A percentile compares a stretch with the other conserved stretches of the same genome.
phyloP scores from a whole-genome alignment of 64 coral and sea anemone species.

The Actinia tenebrosa region DNA sequence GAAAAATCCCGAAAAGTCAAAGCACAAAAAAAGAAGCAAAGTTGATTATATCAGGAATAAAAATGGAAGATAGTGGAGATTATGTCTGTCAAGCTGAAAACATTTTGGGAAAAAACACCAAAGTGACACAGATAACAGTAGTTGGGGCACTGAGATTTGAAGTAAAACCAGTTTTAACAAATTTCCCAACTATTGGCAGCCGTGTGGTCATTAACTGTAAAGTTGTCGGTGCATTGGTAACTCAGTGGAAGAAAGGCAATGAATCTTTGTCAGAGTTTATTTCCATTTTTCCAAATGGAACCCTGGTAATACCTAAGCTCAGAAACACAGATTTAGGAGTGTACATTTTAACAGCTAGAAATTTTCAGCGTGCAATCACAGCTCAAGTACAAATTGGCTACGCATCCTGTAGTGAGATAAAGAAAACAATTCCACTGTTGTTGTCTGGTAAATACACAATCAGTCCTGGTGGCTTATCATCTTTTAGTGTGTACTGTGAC shows the following conservation, averaged over 20 bases:
- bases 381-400: not conserved
- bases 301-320: not conserved
- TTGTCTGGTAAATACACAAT: constrained; percentile 29
- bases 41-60: not conserved
- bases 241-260: not conserved
- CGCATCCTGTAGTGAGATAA: constrained; percentile 30
- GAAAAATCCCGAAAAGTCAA: not conserved
- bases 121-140: not conserved
- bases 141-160: not conserved
- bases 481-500: constrained; percentile 49
- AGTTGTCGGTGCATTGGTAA: not conserved
- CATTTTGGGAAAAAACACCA: not conserved
- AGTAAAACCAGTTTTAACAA: not conserved
- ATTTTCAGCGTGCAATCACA: not conserved
- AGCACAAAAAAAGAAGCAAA: too few species aligned
- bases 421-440: not conserved
- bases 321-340: not conserved
- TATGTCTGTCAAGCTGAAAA: constrained; percentile 8
- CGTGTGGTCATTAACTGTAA: not conserved
- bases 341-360: not conserved
- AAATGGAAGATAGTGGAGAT: not conserved
- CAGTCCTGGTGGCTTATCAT: constrained; percentile 16
- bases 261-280: not conserved
- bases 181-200: not conserved
- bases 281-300: not conserved